Base-by-base conservation (phyloP, 1,140 invertebrate genomes). In the Drosophila kohkoa region DNA sequence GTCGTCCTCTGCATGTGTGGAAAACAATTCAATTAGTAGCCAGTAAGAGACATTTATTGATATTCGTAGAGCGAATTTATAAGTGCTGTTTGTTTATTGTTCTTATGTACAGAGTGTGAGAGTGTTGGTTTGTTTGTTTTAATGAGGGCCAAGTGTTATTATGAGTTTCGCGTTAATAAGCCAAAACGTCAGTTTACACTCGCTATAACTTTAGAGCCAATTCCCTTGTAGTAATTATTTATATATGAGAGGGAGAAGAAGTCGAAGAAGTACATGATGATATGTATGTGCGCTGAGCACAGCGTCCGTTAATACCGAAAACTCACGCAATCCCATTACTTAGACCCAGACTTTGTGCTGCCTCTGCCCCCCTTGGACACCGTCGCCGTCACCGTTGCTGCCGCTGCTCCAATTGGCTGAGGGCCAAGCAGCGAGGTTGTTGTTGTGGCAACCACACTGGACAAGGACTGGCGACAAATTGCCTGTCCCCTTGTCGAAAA, bases 331-430 rank as follows among this genome's bases (percentile, higher is more conserved):
- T 74, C 65, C 68, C 70, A 55, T 72, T 48, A 62, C 38, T 75
- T 81, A 80, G 68, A 78, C 57, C 80, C 80, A 88, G 78, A 82
- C 72, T 87, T 88, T 88, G 80, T 88, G 83, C 83, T 88, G 82
- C 35, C 62, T 30, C 43, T 49, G 54, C 38, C 13, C 55, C 67
- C 41, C 20, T 25, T 25, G 20, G 75, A 45, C 63, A 43, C 54
- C 13, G 48, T 15, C 55, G n/a, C 41, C 32, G 54, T 7, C 32
- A 20, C 48, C 54, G 68, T 48, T 2, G 38, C 51, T 15, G 15
- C 20, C 11, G 71, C 66, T 46, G 64, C 54, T 68, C 48, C 30
- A 62, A 11, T 63, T 70, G 68, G 57, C 48, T 35, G 28, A 55
- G 35, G 43, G 43, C 70, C 70, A 65, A 48, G 8, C 30, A 45